Percentiles rank a stretch among this genome's conserved stretches.
Conservation (phyloP, 2,888 invertebrate species). For the Arrhopalites spinosus region DNA sequence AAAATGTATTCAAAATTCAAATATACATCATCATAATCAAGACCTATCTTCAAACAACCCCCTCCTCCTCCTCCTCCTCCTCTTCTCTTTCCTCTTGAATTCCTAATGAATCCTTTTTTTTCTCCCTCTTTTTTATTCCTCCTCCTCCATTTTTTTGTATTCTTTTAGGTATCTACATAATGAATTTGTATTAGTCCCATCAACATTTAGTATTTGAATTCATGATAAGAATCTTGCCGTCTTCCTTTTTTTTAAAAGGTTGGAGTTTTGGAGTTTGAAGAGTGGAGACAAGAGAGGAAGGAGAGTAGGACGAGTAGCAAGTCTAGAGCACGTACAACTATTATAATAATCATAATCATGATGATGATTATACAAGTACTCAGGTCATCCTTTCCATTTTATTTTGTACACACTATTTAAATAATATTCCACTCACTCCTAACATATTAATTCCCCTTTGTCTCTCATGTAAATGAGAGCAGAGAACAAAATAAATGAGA, state of each 20-base stretch:
- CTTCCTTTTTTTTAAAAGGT: neutral
- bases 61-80: neutral
- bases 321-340: neutral
- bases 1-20: slow-evolving; percentile 24
- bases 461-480: too few relatives aligned
- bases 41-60: neutral
- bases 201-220: slow-evolving; percentile 26
- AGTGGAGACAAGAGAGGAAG: neutral
- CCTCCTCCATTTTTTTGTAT: neutral
- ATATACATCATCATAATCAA: slow-evolving; percentile 21
- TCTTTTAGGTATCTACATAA: neutral
- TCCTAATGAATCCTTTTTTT: slow-evolving; percentile 19
- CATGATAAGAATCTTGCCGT: slow-evolving; percentile 15
- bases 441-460: too few relatives aligned
- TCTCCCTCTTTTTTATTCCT: neutral
- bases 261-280: neutral
- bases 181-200: slow-evolving; percentile 26
- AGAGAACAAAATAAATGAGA: too few relatives aligned
- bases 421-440: too few relatives aligned
- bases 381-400: too few relatives aligned
- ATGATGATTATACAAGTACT: too few relatives aligned
- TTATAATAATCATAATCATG: too few relatives aligned
- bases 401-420: too few relatives aligned
- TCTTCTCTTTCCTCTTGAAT: slow-evolving; percentile 16
- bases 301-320: neutral